Conservation (phyloP, 2,888 invertebrate genomes). For the Crepidodera aurea region DNA sequence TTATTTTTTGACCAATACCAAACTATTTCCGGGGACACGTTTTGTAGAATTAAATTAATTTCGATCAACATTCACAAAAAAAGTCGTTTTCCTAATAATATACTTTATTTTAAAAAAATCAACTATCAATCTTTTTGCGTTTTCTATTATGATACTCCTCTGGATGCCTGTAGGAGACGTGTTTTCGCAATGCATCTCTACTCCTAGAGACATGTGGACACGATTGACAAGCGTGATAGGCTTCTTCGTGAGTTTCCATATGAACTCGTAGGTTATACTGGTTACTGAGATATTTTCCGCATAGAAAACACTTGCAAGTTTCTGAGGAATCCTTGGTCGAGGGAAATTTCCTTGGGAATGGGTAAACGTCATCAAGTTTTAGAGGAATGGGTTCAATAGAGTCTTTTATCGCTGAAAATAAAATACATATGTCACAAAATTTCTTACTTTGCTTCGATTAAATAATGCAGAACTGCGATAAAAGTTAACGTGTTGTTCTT, state of each 20-base stretch:
- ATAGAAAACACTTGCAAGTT: conserved; percentile 75
- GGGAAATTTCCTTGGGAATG: conserved; percentile 20
- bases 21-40: too few relatives aligned
- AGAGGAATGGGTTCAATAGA: conserved; percentile 27
- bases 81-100: too few relatives aligned
- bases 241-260: conserved; percentile 90
- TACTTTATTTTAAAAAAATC: neutral
- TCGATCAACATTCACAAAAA: too few relatives aligned
- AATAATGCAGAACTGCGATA: neutral
- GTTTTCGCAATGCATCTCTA: conserved; percentile 85
- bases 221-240: conserved; percentile 85
- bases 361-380: conserved; percentile 30
- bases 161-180: conserved; percentile 87
- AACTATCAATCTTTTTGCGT: conserved; percentile 52
- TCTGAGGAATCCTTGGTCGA: conserved; percentile 51
- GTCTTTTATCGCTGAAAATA: conserved; percentile 33
- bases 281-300: conserved; percentile 88
- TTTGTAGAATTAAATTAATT: too few relatives aligned
- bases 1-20: too few relatives aligned
- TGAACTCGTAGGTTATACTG: conserved; percentile 91
- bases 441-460: neutral
- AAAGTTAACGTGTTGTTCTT: neutral
- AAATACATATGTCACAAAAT: too few relatives aligned
- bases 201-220: conserved; percentile 89
- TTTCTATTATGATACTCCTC: conserved; percentile 63